Evolutionary conservation across 2,113 vertebrate species (phyloP).

Genomic region (Pseudorhombus dupliciocellatus): DNA sequence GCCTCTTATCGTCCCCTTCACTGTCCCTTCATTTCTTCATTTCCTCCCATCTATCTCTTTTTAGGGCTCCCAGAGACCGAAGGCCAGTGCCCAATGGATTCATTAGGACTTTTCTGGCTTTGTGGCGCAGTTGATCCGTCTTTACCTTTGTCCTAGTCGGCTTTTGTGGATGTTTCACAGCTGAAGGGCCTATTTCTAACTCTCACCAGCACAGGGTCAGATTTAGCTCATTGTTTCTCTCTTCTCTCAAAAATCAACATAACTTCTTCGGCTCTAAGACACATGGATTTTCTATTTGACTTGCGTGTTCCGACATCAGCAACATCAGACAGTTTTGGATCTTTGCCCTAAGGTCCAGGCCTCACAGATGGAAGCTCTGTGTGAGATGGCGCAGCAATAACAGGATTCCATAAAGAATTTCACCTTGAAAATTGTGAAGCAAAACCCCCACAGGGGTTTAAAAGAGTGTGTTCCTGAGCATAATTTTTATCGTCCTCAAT

Average conservation of each 20-base stretch:
- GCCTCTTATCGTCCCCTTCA: slow-evolving; percentile 49
- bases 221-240: neutral
- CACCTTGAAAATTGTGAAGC: slow-evolving; percentile 20
- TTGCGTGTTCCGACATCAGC: too few species aligned
- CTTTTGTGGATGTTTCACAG: slow-evolving; percentile 23
- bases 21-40: slow-evolving; percentile 30
- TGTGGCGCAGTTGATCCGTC: slow-evolving; percentile 24
- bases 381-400: neutral
- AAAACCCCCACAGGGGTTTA: neutral
- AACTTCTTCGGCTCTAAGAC: neutral
- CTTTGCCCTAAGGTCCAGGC: neutral
- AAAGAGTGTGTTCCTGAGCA: neutral
- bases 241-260: neutral
- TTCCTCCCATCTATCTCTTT: slow-evolving; percentile 42
- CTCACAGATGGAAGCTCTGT: neutral
- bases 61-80: slow-evolving; percentile 23
- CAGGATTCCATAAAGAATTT: slow-evolving; percentile 14
- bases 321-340: neutral
- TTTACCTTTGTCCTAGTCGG: slow-evolving; percentile 42
- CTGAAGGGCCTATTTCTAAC: slow-evolving; percentile 20
- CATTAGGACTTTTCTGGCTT: slow-evolving; percentile 56
- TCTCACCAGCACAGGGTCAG: slow-evolving; percentile 9
- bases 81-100: slow-evolving; percentile 48
- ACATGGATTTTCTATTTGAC: neutral
- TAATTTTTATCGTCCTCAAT: too few species aligned